Base-by-base conservation (phyloP, 64 coral and sea anemone species). In the Stylophora pistillata region DNA sequence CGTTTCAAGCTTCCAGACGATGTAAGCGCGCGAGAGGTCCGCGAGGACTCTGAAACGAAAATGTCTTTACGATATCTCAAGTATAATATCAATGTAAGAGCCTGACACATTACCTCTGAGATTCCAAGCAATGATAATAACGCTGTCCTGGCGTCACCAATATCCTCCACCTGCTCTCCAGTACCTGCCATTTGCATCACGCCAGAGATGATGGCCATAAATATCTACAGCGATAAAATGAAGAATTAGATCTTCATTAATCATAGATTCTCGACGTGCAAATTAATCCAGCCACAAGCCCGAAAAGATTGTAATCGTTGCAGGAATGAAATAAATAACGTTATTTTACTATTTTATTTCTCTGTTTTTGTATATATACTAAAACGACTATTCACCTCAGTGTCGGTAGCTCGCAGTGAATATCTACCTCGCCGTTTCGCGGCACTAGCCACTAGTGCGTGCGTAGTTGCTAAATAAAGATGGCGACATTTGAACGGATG, bases 171-270 rank as follows among this genome's bases (percentile, higher is more conserved):
- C 55, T 96, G 95, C 53, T 93, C 82, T 53, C 64, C 77, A 59
- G 95, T 89, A 23, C 95, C 95, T 53, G 78, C 92, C 83, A 96
- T 90, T 56, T 96, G 91, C 95, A 96, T 96, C 18, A 89, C 90
- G 18, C 95, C 95, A 23, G 89, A 85, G 23, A 96, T 96, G 14
- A 96, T 78, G 0, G 95, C 95, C 95, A 96, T 96, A 55, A 96
- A 96, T 57, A 96, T 90, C 95, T 96, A 58, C 33, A 53, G 30
- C 9, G 16, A 77, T 17, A 70, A 7, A 79, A 23, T 10, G 20
- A 0, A 31, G 0, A 76, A 20, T 62, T 11, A 76, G 12, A 2
- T 62, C 25, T 62, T 18, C 4, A 75, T 18, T n/a, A 27, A 30
- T 10, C 9, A 80, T 34, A 70, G 14, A 0, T 15, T 2, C 30